Percentiles rank a stretch among this genome's conserved stretches.
Conservation (phyloP, 2,888 invertebrate species). For the Leptopilina syphax region DNA sequence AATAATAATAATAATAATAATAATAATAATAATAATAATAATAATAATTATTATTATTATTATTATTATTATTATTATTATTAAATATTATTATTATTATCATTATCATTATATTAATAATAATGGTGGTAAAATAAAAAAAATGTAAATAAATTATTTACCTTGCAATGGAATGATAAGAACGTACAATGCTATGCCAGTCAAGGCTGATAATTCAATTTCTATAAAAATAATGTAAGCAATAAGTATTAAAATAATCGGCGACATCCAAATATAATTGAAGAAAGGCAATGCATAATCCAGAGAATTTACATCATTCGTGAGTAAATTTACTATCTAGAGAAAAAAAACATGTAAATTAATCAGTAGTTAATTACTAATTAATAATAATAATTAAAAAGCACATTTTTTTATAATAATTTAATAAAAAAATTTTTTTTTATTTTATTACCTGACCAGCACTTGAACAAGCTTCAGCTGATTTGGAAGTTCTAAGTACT, state of each 20-base stretch:
- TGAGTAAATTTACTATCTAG: constrained; percentile 81
- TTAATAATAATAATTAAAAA: no score
- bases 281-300: constrained; percentile 84
- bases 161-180: constrained; percentile 74
- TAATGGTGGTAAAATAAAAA: neutral
- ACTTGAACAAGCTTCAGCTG: constrained; percentile 84
- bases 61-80: no score
- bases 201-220: constrained; percentile 79
- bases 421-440: neutral
- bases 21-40: no score
- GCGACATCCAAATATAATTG: constrained; percentile 88
- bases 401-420: no score
- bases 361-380: no score
- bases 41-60: no score
- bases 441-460: constrained; percentile 79
- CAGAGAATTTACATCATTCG: constrained; percentile 88
- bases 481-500: constrained; percentile 87
- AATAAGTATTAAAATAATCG: constrained; percentile 83
- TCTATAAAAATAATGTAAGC: constrained; percentile 77
- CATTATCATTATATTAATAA: no score
- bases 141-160: constrained; percentile 50
- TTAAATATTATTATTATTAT: no score
- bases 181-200: constrained; percentile 75
- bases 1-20: no score
- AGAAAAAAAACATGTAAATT: constrained; percentile 41